Conservation (phyloP, 2,797 vertebrate species). For the Lycodopsis pacificus region DNA sequence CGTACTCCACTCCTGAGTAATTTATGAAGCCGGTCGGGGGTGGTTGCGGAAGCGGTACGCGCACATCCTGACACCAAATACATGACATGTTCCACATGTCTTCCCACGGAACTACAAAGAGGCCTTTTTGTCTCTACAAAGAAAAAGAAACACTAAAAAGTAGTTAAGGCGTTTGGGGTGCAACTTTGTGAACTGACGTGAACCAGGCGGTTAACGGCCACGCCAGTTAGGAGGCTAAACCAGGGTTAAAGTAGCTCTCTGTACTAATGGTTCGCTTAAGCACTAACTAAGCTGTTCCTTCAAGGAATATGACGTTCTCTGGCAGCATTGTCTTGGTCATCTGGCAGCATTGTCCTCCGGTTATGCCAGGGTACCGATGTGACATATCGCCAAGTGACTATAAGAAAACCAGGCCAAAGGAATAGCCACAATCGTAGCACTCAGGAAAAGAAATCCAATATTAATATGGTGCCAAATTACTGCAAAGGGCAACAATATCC, state of each 20-base stretch:
- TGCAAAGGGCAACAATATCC: slow-evolving; percentile 11
- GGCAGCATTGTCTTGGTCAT: slow-evolving; percentile 28
- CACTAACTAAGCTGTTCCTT: slow-evolving; percentile 37
- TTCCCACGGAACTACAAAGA: slow-evolving; percentile 83
- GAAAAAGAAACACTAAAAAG: slow-evolving; percentile 70
- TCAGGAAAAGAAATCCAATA: slow-evolving; percentile 2
- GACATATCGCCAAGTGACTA: slow-evolving; percentile 11
- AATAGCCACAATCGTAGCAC: slow-evolving; percentile 5
- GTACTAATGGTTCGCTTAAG: slow-evolving; percentile 23
- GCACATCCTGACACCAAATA: slow-evolving; percentile 82
- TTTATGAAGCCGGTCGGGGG: slow-evolving; percentile 78
- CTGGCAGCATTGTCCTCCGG: slow-evolving; percentile 37
- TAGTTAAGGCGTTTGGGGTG: slow-evolving; percentile 49
- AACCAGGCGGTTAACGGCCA: slow-evolving; percentile 40
- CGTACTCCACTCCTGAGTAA: slow-evolving; percentile 78
- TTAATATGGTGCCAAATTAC: background rate
- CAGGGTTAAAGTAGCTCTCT: slow-evolving; percentile 10
- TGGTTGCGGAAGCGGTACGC: slow-evolving; percentile 72
- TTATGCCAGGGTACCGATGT: slow-evolving; percentile 29
- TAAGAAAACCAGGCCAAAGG: slow-evolving; percentile 30
- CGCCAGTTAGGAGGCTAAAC: slow-evolving; percentile 11
- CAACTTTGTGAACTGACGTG: slow-evolving; percentile 59
- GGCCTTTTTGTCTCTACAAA: slow-evolving; percentile 81
- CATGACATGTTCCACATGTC: slow-evolving; percentile 83
- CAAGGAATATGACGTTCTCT: slow-evolving; percentile 46